Base-by-base conservation (phyloP, 1,140 invertebrate genomes). In the Carposina sasakii region DNA sequence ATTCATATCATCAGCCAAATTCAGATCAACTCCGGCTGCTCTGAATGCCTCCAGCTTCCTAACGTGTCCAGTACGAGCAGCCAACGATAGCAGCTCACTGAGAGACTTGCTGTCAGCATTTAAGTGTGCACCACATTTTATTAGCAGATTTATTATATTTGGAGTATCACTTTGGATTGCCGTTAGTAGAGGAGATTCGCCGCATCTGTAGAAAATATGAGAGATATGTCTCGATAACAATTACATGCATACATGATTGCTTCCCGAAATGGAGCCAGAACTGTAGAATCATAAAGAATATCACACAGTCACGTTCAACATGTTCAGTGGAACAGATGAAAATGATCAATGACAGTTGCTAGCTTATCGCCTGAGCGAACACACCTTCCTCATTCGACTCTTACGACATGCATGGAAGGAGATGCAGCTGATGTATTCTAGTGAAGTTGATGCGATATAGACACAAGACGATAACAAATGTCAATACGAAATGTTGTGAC, bases 91-190 rank as follows among this genome's bases (percentile, higher is more conserved):
- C 41, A 79, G 54, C 24, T 77, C 76, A 0, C 54, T 43, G 2
- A 75, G 39, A 0, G 63, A 45, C 20, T 69, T 70, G 1, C 33
- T 41, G 30, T 78, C 75, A 9, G 15, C 56, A 0, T 67, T 44
- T 0, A 83, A 53, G 40, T 76, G 73, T 3, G 75, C 79, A 0
- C 79, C 79, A 31, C 79, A 83, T 55, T 76, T 69, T 13, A 71
- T 48, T 0, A 83, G 64, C 10, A 79, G 37, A 1, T 60, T 48
- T 39, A 81, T 77, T 4, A 67, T 61, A 5, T 43, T 23, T 3
- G 58, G 42, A 19, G 77, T 66, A 37, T 76, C 69, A 6, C 50
- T 47, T 9, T 74, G 57, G 0, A 82, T 60, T 1, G 78, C 78
- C 23, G 73, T 78, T 10, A 82, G 57, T 0, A 82, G 61, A 3